phyloP scores from a whole-genome alignment of 1,140 invertebrate species.

The Pseudomyrmex dendroicus region DNA sequence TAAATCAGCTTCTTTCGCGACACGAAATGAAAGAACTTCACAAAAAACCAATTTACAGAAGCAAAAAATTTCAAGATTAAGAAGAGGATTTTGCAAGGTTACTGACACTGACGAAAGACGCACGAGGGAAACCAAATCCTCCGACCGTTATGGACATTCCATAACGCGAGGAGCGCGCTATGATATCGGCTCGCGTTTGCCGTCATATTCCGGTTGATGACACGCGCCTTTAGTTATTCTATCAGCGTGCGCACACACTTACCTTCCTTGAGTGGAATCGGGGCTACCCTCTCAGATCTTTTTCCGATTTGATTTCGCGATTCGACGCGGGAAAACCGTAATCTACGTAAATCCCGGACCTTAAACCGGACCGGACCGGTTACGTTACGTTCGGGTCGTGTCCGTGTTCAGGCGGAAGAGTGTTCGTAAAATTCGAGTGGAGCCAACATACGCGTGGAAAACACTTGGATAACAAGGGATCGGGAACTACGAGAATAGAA shows the following conservation, averaged over 20 bases:
- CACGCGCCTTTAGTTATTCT: conserved; percentile 38
- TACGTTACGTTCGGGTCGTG: neutral
- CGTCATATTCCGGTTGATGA: conserved; percentile 6
- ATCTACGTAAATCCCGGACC: conserved; percentile 64
- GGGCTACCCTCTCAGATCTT: conserved; percentile 6
- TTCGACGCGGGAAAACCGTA: conserved; percentile 39
- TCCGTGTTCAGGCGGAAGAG: neutral
- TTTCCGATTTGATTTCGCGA: conserved; percentile 53
- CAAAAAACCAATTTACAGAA: conserved; percentile 3
- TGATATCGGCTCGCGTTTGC: conserved; percentile 15
- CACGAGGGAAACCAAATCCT: neutral
- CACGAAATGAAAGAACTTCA: too few relatives aligned
- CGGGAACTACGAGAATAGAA: neutral
- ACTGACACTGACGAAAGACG: neutral
- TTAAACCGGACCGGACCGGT: conserved; percentile 44
- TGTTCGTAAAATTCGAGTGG: conserved; percentile 20
- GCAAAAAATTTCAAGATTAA: conserved; percentile 5
- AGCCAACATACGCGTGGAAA: neutral
- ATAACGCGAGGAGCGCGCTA: neutral
- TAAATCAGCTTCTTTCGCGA: too few relatives aligned
- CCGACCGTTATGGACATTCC: neutral
- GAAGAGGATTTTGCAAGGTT: neutral
- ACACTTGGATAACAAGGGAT: neutral
- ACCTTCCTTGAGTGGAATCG: conserved; percentile 19
- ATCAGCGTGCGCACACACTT: conserved; percentile 28